Percentiles rank a stretch among this genome's conserved stretches.
phyloP scores from a whole-genome alignment of 1,140 invertebrate species.

The Steinernema feltiae region DNA sequence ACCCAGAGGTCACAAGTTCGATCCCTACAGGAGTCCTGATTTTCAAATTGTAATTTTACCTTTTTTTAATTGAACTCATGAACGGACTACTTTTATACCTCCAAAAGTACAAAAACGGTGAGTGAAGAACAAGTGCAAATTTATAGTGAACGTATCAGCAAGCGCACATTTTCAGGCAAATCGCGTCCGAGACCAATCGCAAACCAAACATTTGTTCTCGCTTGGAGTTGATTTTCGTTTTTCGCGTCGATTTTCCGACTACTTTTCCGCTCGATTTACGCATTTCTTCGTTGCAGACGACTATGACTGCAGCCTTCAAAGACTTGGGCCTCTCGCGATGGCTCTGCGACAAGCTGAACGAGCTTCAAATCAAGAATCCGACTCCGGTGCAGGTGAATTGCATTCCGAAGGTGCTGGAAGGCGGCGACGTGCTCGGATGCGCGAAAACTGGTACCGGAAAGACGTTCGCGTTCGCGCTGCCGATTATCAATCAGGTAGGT shows the following conservation, averaged over 20 bases:
- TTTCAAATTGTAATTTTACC: too few relatives aligned
- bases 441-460: constrained; percentile 56
- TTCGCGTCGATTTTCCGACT: neutral
- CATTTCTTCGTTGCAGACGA: neutral
- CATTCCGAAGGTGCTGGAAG: constrained; percentile 48
- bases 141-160: too few relatives aligned
- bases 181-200: neutral
- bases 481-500: constrained; percentile 49
- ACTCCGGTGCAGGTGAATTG: constrained; percentile 39
- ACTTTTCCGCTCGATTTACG: neutral
- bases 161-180: too few relatives aligned
- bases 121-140: too few relatives aligned
- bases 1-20: too few relatives aligned
- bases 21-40: too few relatives aligned
- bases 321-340: constrained; percentile 26
- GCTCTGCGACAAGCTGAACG: constrained; percentile 30
- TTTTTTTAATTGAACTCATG: too few relatives aligned
- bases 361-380: constrained; percentile 25
- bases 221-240: neutral
- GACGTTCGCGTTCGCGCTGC: constrained; percentile 54
- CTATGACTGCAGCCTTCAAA: constrained; percentile 12
- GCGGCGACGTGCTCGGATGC: constrained; percentile 50
- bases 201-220: neutral
- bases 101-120: too few relatives aligned
- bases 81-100: too few relatives aligned